Evolutionary conservation across 2,113 vertebrate species (phyloP), one percentile per base, ranked within the genome.

Genomic region (Rhinolophus sinicus): DNA sequence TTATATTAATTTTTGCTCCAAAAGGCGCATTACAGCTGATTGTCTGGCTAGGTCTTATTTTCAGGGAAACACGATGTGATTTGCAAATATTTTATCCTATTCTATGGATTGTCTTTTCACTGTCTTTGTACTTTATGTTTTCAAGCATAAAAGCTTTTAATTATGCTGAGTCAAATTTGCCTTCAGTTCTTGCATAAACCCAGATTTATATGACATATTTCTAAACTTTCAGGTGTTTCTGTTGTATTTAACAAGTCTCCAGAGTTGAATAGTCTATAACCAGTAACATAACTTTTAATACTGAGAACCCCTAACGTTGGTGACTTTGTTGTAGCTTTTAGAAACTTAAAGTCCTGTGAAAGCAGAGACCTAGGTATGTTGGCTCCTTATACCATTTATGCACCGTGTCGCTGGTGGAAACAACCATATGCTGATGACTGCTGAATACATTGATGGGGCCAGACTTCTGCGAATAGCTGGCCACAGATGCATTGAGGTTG

Each of bases 241-340:
- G n/a, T 72, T 54, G 26, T 24, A 30, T 87, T 58, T 54, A 70
- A 28, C 47, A 67, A 26, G 13, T 95, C 18, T 77, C 6, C 47
- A n/a, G 64, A 67, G 54, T 56, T 60, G 58, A 87, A 33, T 86
- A 76, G n/a, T 47, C 50, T 93, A 22, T 76, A 64, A 15, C 77
- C 24, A 47, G 26, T 54, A 24, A 88, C 3, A 13, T 70, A 88
- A 28, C 28, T 67, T 93, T 76, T 67, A 65, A 65, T 82, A 75
- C 35, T 44, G 0, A 50, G 47, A 88, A 52, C 22, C 95, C 92
- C 64, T 40, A 80, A 77, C 9, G 24, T 82, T 81, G 7, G 72
- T 77, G n/a, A 65, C 60, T 76, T 94, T 58, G 44, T 88, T 72
- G 88, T 81, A 84, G 40, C 40, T 88, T 85, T 94, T 86, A 76